phyloP scores from a whole-genome alignment of 2,113 vertebrate species.

The Dasyurus viverrinus region DNA sequence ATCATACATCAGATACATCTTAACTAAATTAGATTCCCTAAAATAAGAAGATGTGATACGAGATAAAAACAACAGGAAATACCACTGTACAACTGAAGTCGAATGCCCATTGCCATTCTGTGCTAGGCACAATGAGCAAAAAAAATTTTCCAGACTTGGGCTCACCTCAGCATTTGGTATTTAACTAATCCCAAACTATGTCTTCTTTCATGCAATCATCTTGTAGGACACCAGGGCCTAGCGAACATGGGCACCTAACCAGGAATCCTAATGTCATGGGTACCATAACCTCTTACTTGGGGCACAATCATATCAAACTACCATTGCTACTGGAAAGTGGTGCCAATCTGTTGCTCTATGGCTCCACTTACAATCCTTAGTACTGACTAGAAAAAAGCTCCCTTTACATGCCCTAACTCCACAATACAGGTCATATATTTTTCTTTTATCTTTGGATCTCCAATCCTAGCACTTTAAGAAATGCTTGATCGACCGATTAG shows the following conservation, averaged over 20 bases:
- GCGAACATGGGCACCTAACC: not conserved
- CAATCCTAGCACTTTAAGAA: not conserved
- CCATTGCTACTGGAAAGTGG: not conserved
- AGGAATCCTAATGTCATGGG: not conserved
- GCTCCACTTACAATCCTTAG: not conserved
- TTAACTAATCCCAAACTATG: not conserved
- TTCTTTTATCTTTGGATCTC: not conserved
- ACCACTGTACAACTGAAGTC: not conserved
- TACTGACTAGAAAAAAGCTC: not conserved
- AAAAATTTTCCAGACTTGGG: not conserved
- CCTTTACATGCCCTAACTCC: not conserved
- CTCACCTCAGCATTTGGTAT: not conserved
- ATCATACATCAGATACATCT: not conserved
- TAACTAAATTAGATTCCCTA: not conserved
- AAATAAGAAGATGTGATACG: not conserved
- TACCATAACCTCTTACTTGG: not conserved
- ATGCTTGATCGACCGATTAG: not conserved
- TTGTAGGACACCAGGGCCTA: not conserved
- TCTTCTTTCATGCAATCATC: not conserved
- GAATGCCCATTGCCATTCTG: not conserved
- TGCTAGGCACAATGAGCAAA: not conserved
- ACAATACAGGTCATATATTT: not conserved
- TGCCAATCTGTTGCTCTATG: not conserved
- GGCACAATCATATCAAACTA: not conserved
- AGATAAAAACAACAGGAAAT: not conserved